Conservation (phyloP, 2,797 vertebrate species). For the Aldrovandia affinis region DNA sequence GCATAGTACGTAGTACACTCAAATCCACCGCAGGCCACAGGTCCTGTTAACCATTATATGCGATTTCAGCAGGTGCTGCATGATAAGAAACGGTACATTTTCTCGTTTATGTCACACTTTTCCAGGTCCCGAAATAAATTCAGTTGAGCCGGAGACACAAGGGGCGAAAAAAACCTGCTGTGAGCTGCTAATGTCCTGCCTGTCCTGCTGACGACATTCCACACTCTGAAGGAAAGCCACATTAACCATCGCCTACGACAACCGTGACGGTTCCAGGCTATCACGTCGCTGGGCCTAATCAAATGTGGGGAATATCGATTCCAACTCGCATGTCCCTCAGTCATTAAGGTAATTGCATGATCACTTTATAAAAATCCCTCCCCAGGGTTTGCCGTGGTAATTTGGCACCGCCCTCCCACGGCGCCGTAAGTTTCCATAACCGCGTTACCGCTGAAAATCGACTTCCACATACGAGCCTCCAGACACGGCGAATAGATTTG, state of each 20-base stretch:
- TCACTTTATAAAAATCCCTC: constrained; percentile 76
- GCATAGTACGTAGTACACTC: background rate
- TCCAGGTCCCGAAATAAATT: background rate
- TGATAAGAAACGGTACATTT: background rate
- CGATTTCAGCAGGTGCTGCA: background rate
- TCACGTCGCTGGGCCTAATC: constrained; percentile 60
- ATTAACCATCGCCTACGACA: constrained; percentile 39
- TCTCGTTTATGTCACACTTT: background rate
- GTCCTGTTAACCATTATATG: background rate
- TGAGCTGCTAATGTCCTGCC: background rate
- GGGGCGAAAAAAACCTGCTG: background rate
- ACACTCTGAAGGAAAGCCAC: constrained; percentile 44
- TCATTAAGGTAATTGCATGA: constrained; percentile 82
- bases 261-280: constrained; percentile 46
- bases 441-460: constrained; percentile 65
- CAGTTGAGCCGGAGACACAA: background rate
- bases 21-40: background rate
- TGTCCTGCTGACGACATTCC: constrained; percentile 11
- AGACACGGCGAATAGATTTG: constrained; percentile 70
- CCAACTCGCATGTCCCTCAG: constrained; percentile 71
- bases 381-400: constrained; percentile 61
- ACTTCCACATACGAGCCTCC: constrained; percentile 65
- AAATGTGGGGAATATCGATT: constrained; percentile 76
- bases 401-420: constrained; percentile 51
- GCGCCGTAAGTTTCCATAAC: constrained; percentile 62